These are phyloP conservation scores for Pomacea maculata DNA, from an alignment of 1,140 invertebrate species.

Conservation along the genomic window DNA sequence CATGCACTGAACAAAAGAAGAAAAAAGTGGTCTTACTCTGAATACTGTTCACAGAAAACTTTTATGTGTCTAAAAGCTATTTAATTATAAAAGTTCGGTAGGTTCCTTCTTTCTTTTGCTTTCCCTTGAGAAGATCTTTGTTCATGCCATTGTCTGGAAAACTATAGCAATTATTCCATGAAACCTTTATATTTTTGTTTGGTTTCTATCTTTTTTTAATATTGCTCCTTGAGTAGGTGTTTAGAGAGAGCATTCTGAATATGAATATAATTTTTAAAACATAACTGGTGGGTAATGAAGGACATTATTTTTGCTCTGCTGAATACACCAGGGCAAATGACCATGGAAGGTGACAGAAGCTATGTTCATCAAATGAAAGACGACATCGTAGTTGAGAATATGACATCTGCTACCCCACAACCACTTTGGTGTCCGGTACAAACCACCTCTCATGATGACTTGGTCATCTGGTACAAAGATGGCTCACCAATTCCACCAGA, in stretches of 20 bases:
- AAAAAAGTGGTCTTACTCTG: no score
- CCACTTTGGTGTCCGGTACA: slow-evolving; percentile 11
- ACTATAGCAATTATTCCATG: not conserved
- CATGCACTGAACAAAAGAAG: no score
- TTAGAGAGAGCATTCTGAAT: no score
- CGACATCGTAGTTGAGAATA: slow-evolving; percentile 1
- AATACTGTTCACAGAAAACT: no score
- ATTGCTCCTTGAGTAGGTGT: not conserved
- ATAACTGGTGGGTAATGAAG: no score
- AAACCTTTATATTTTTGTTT: not conserved
- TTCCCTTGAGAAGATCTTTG: no score
- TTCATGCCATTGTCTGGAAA: not conserved
- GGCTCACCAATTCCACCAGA: slow-evolving; percentile 14
- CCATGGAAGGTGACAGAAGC: not conserved
- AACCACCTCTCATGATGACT: not conserved
- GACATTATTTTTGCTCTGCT: not conserved
- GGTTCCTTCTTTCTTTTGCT: no score
- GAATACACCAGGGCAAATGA: not conserved
- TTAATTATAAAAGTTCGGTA: no score
- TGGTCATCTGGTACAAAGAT: slow-evolving; percentile 27
- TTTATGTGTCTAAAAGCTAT: no score
- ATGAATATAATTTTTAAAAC: no score
- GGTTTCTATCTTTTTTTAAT: not conserved
- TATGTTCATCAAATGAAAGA: not conserved
- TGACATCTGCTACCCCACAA: slow-evolving; percentile 8